A percentile compares a stretch with the other conserved stretches of the same genome.
These are phyloP conservation scores for Epizoanthus ramosus DNA, from an alignment of 92 coral and sea anemone species.

Conservation along the genomic window DNA sequence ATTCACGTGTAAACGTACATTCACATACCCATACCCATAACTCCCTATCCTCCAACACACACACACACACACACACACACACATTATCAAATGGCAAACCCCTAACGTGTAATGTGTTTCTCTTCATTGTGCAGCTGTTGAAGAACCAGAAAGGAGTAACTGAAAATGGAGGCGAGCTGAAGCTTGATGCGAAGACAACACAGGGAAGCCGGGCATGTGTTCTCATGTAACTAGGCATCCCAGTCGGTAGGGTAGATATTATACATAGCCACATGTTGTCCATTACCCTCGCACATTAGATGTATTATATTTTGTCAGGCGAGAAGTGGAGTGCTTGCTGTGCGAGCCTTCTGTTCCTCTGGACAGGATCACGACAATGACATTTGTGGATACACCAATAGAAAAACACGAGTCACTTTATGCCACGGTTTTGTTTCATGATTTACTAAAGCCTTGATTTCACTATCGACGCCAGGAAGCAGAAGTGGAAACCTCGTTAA, in stretches of 20 bases:
- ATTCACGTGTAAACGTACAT: too few species aligned
- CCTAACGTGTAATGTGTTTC: background rate
- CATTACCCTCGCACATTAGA: constrained; percentile 11
- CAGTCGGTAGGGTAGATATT: background rate
- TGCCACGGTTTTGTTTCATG: too few species aligned
- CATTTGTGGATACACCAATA: too few species aligned
- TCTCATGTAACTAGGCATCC: constrained; percentile 72
- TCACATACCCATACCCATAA: too few species aligned
- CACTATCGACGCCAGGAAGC: too few species aligned
- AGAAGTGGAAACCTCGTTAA: too few species aligned
- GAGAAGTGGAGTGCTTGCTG: constrained; percentile 37
- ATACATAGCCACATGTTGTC: constrained; percentile 1
- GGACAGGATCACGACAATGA: constrained; percentile 17
- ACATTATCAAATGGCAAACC: background rate
- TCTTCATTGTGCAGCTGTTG: constrained; percentile 59
- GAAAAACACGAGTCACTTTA: background rate
- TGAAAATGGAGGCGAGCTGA: constrained; percentile 88
- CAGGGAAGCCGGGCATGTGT: constrained; percentile 96
- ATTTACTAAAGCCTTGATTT: too few species aligned
- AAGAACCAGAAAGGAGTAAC: constrained; percentile 85
- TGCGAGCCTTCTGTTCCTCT: constrained; percentile 41
- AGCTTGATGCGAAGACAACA: constrained; percentile 75
- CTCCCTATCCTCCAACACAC: too few species aligned
- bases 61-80: too few species aligned
- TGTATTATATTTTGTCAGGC: constrained; percentile 35